phyloP scores from a whole-genome alignment of 2,888 invertebrate genomes.

The Chaitophorus viminalis region DNA sequence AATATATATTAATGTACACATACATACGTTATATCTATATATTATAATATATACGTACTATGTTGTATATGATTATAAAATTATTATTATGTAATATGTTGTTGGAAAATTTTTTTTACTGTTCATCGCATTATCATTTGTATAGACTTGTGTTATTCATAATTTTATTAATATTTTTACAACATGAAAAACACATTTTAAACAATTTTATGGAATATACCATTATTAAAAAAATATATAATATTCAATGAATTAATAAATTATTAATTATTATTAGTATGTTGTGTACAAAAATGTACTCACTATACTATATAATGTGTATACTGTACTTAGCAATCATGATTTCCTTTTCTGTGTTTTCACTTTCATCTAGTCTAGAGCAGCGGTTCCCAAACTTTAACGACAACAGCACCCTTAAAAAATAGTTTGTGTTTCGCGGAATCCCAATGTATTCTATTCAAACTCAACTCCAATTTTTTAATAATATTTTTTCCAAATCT shows the following conservation, averaged over 20 bases:
- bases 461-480: no score
- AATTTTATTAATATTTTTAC: slow-evolving; percentile 38
- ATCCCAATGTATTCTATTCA: no score
- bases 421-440: no score
- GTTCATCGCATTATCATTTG: not conserved
- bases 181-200: slow-evolving; percentile 15
- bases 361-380: not conserved
- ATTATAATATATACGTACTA: not conserved
- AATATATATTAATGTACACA: not conserved
- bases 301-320: not conserved
- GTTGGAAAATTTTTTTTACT: slow-evolving; percentile 19
- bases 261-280: slow-evolving; percentile 5
- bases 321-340: not conserved
- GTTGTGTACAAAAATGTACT: not conserved
- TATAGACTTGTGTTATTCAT: slow-evolving; percentile 29
- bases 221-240: not conserved
- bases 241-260: slow-evolving; percentile 25
- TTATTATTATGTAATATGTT: slow-evolving; percentile 22
- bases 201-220: not conserved
- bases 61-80: not conserved
- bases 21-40: not conserved
- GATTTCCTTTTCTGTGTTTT: not conserved
- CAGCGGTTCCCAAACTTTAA: no score
- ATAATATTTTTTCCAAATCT: no score
- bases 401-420: no score